A percentile compares a stretch with the other conserved stretches of the same genome.
Evolutionary conservation across 53 echinoderm and acorn worm genomes (phyloP).

Genomic region (Arbacia lixula): DNA sequence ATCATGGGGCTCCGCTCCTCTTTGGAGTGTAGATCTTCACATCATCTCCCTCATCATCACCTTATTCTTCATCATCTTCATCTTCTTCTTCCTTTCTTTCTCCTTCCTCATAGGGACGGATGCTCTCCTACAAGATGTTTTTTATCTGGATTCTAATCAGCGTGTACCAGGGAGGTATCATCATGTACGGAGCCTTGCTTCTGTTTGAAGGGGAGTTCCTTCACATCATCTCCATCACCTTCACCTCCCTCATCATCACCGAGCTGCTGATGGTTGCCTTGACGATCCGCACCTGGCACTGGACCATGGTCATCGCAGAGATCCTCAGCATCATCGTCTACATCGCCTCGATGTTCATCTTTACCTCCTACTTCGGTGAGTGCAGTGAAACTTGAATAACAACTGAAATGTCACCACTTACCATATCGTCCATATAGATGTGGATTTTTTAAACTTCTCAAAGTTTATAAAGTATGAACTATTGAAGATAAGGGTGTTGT

Average conservation of each 20-base stretch:
- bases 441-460: too few species aligned
- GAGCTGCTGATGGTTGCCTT: constrained; percentile 98
- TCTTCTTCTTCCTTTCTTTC: background rate
- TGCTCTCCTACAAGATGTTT: constrained; percentile 98
- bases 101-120: constrained; percentile 72
- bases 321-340: constrained; percentile 85
- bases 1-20: too few species aligned
- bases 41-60: too few species aligned
- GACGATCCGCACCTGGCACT: constrained; percentile 99
- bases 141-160: constrained; percentile 97
- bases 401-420: too few species aligned
- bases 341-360: constrained; percentile 93
- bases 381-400: too few species aligned
- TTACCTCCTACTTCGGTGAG: constrained; percentile 93
- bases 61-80: too few species aligned
- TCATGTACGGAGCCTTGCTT: constrained; percentile 99
- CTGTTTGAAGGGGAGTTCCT: constrained; percentile 98
- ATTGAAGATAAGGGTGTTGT: too few species aligned
- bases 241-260: constrained; percentile 95
- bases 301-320: constrained; percentile 95
- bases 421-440: too few species aligned
- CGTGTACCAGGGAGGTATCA: constrained; percentile 96
- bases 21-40: too few species aligned
- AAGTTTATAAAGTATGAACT: too few species aligned
- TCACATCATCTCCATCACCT: constrained; percentile 97